Evolutionary conservation across 2,797 vertebrate genomes (phyloP).

Genomic region (Alca torda): DNA sequence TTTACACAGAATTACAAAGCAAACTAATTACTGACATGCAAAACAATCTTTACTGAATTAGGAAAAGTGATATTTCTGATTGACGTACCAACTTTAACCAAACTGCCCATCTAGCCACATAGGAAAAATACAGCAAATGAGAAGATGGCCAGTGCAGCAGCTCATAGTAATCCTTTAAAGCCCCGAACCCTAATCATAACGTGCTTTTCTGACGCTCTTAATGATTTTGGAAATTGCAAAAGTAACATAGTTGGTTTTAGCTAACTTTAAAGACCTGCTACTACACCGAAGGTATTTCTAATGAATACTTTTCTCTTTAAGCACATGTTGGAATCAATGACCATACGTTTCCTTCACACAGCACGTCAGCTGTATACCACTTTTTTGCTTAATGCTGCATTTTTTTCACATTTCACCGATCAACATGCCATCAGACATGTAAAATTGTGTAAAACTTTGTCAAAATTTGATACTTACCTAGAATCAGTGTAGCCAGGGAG

Average conservation of each 20-base stretch:
- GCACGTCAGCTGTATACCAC: too few relatives aligned
- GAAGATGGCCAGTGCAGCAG: not conserved
- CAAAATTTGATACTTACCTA: not conserved
- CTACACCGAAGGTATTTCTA: not conserved
- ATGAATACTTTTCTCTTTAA: not conserved
- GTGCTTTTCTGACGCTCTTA: not conserved
- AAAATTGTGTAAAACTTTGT: not conserved
- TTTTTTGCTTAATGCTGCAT: not conserved
- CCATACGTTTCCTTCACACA: not conserved
- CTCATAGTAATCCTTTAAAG: not conserved
- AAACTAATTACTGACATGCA: not conserved
- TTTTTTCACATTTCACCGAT: not conserved
- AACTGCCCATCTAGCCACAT: not conserved
- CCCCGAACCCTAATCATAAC: not conserved
- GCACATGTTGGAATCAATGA: not conserved
- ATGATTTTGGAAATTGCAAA: not conserved
- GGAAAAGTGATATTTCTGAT: not conserved
- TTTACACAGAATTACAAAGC: not conserved
- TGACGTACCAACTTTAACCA: not conserved
- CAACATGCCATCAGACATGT: not conserved
- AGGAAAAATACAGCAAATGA: not conserved
- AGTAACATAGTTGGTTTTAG: not conserved
- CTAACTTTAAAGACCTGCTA: not conserved
- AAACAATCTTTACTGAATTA: not conserved
- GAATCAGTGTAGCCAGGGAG: not conserved